phyloP scores from a whole-genome alignment of 2,797 vertebrate genomes.

The Hephaestus fuliginosus region DNA sequence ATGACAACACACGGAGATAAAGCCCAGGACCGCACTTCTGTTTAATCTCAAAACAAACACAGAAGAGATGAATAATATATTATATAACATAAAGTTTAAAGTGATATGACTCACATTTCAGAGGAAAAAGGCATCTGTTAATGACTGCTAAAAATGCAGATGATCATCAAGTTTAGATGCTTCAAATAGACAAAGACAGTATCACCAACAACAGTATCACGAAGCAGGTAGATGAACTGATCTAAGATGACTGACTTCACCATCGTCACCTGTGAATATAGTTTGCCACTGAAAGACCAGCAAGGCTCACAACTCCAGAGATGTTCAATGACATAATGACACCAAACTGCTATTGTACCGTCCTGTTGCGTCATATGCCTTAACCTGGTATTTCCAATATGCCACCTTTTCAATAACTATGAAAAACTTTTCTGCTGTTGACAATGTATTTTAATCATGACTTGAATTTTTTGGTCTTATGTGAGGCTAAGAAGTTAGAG shows the following conservation, averaged over 20 bases:
- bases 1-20: conserved; percentile 61
- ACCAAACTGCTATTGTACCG: conserved; percentile 1
- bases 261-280: conserved; percentile 19
- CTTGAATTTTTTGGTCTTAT: no score
- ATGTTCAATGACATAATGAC: background rate
- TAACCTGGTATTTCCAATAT: background rate
- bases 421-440: background rate
- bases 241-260: conserved; percentile 3
- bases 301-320: background rate
- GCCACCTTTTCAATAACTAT: background rate
- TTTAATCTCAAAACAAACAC: conserved; percentile 67
- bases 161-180: conserved; percentile 15
- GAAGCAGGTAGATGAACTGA: conserved; percentile 11
- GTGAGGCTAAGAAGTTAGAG: background rate
- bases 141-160: conserved; percentile 18
- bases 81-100: background rate
- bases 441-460: background rate
- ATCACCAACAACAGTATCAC: conserved; percentile 7
- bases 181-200: background rate
- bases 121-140: background rate
- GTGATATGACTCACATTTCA: conserved; percentile 9
- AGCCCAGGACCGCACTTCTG: conserved; percentile 55
- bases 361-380: conserved; percentile 6
- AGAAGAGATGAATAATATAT: background rate
- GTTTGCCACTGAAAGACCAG: conserved; percentile 14